Conservation (phyloP, 2,797 vertebrate genomes). For the Enteromius paludinosus region DNA sequence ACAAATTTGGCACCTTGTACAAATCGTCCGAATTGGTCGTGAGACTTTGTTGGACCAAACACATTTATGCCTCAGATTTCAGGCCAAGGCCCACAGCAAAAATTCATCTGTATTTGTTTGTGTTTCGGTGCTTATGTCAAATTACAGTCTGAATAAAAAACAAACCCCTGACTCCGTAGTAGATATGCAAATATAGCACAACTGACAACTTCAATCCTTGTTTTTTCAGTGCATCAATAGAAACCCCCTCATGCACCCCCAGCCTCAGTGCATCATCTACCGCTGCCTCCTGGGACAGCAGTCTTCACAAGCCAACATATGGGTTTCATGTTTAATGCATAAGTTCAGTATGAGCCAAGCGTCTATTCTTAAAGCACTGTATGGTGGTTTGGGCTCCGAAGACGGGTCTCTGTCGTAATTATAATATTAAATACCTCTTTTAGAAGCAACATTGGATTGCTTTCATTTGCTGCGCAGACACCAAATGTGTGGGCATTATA, state of each 20-base stretch:
- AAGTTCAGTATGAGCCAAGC: slow-evolving; percentile 69
- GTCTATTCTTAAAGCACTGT: slow-evolving; percentile 69
- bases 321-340: slow-evolving; percentile 96
- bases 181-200: slow-evolving; percentile 22
- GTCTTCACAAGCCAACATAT: slow-evolving; percentile 84
- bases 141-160: slow-evolving; percentile 32
- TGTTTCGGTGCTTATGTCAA: slow-evolving; percentile 5
- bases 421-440: slow-evolving; percentile 88
- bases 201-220: slow-evolving; percentile 50
- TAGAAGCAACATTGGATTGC: slow-evolving; percentile 76
- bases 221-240: slow-evolving; percentile 61
- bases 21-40: no score
- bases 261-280: slow-evolving; percentile 59
- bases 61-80: slow-evolving; percentile 21
- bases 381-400: slow-evolving; percentile 69
- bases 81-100: not conserved
- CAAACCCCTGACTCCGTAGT: slow-evolving; percentile 30
- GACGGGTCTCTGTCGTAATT: slow-evolving; percentile 83
- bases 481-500: slow-evolving; percentile 78
- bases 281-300: slow-evolving; percentile 75
- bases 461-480: slow-evolving; percentile 81
- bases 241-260: slow-evolving; percentile 63
- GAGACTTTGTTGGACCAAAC: not conserved
- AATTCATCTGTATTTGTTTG: slow-evolving; percentile 12
- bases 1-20: no score